Conservation (phyloP, 2,888 invertebrate genomes). For the Encarsia formosa region DNA sequence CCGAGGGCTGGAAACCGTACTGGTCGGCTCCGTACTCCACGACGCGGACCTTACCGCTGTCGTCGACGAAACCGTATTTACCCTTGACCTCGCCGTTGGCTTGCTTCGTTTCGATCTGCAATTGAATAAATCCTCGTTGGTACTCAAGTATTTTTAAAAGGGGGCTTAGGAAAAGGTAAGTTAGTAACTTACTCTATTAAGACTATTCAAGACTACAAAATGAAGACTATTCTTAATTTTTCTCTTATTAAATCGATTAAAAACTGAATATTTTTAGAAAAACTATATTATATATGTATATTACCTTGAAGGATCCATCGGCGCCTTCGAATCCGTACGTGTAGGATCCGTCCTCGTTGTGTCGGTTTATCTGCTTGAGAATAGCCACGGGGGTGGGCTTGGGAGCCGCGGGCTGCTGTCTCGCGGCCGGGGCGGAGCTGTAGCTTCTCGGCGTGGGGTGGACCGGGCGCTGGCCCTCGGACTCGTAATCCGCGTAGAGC, state of each 20-base stretch:
- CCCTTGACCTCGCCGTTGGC: slow-evolving; percentile 81
- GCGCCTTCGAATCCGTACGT: slow-evolving; percentile 86
- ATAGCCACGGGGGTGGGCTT: slow-evolving; percentile 69
- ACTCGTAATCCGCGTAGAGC: slow-evolving; percentile 48
- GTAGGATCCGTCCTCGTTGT: slow-evolving; percentile 86
- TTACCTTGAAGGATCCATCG: slow-evolving; percentile 69
- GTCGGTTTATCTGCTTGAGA: slow-evolving; percentile 84
- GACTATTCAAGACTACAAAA: too few relatives aligned
- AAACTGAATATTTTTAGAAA: neutral
- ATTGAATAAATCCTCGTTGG: too few relatives aligned
- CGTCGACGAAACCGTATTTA: slow-evolving; percentile 86
- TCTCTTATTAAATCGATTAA: neutral
- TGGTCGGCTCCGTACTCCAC: slow-evolving; percentile 87
- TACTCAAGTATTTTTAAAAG: too few relatives aligned
- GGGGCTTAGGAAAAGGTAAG: too few relatives aligned
- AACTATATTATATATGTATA: too few relatives aligned
- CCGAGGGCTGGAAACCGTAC: slow-evolving; percentile 81
- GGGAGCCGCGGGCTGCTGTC: slow-evolving; percentile 51
- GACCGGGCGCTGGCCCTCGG: slow-evolving; percentile 31
- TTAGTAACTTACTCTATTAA: too few relatives aligned
- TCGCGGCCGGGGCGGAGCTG: slow-evolving; percentile 50
- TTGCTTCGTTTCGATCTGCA: slow-evolving; percentile 84
- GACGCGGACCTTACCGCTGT: slow-evolving; percentile 73
- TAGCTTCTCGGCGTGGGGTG: slow-evolving; percentile 52
- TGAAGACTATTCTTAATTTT: too few relatives aligned